Conservation (phyloP, 2,113 vertebrate species). For the Cephalopholis sonnerati region DNA sequence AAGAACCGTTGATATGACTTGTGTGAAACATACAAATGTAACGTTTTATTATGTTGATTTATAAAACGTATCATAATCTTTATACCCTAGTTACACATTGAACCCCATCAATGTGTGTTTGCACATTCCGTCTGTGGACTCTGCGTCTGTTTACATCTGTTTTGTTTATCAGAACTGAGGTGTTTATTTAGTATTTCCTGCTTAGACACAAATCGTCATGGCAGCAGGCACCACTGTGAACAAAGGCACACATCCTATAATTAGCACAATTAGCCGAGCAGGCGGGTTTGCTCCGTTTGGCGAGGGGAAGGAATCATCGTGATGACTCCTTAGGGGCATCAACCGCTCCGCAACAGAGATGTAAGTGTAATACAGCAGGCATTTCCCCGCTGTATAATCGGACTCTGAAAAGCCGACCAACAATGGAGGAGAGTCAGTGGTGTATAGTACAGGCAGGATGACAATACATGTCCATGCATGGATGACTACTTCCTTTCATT, state of each 20-base stretch:
- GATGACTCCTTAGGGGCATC: slow-evolving; percentile 76
- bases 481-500: slow-evolving; percentile 68
- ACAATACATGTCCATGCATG: slow-evolving; percentile 51
- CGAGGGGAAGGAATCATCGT: slow-evolving; percentile 62
- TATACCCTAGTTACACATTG: background rate
- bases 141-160: slow-evolving; percentile 46
- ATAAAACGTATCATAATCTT: background rate
- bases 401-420: slow-evolving; percentile 49
- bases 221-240: slow-evolving; percentile 65
- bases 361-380: slow-evolving; percentile 57
- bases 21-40: too few species aligned
- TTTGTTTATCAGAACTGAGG: slow-evolving; percentile 55
- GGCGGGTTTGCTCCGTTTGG: slow-evolving; percentile 54
- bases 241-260: slow-evolving; percentile 74
- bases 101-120: slow-evolving; percentile 20
- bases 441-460: slow-evolving; percentile 53
- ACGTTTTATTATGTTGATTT: background rate
- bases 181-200: slow-evolving; percentile 76
- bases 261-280: slow-evolving; percentile 74
- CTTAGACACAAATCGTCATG: slow-evolving; percentile 68
- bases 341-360: slow-evolving; percentile 46
- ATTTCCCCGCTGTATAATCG: slow-evolving; percentile 63
- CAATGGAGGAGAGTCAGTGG: slow-evolving; percentile 65
- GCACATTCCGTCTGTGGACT: slow-evolving; percentile 8
- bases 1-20: too few species aligned